Evolutionary conservation across 2,113 vertebrate species (phyloP), one percentile per base, ranked within the genome.

Genomic region (Dasyprocta punctata): DNA sequence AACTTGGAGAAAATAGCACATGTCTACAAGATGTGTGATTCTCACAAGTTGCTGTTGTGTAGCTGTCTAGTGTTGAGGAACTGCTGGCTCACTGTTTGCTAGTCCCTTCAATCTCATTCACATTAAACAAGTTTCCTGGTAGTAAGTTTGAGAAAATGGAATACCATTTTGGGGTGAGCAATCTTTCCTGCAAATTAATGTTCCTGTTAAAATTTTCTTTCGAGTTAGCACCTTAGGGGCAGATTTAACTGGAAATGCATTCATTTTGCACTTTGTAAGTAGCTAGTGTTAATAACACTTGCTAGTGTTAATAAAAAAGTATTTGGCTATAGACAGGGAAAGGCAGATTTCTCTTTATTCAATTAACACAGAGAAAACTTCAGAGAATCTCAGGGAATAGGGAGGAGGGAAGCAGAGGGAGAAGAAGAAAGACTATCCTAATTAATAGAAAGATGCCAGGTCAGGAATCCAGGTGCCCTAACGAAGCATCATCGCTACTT

Each of bases 201-300:
- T 84, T 87, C 28, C 17, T 30, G 12, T 38, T 38, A 26, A 30
- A 69, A 14, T 47, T 96, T 95, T 95, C 30, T 82, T 84, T 73
- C 30, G 67, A 67, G 30, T 90, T 87, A 73, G 73, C 91, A 96
- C 52, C 75, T 91, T 58, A 38, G 69, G 87, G 82, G 26, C 60
- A 78, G 54, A 63, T 86, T 96, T 94, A 86, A 84, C 36, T 73
- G 58, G 88, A 82, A 92, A 82, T 73, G 75, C 47, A 47, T 95
- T 89, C 47, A 73, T 61, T 90, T 96, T 89, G 75, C 89, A 92
- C 49, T 75, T 95, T 86, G 65, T 47, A 12, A 96, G 54, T 41
- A 38, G 47, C 77, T 54, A 80, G 30, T 52, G 49, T 91, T 90
- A 41, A 71, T 97, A 77, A 83, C 71, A 73, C 61, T 94, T 92